phyloP scores from a whole-genome alignment of 1,140 invertebrate species.

The Anoplophora glabripennis region DNA sequence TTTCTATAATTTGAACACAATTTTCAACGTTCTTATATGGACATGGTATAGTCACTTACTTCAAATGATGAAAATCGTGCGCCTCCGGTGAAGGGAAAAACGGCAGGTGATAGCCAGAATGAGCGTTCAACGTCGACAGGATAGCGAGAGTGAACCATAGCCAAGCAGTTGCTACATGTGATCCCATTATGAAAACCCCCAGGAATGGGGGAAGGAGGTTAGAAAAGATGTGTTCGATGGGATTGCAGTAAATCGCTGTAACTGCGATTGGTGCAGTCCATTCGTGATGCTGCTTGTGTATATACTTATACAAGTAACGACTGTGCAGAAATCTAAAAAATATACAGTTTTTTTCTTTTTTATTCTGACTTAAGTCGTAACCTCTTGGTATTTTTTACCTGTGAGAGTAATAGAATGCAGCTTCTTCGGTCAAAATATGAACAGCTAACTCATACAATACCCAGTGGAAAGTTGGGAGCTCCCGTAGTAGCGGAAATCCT shows the following conservation, averaged over 20 bases:
- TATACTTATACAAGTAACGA: conserved; percentile 72
- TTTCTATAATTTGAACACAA: too few species aligned
- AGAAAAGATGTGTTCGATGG: conserved; percentile 80
- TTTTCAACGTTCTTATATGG: too few species aligned
- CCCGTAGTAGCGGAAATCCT: conserved; percentile 63
- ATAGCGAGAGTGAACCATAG: conserved; percentile 80
- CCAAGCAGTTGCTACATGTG: conserved; percentile 79
- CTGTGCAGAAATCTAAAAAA: conserved; percentile 69
- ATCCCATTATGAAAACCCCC: conserved; percentile 77
- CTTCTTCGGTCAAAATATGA: conserved; percentile 78
- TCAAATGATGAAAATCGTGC: conserved; percentile 88
- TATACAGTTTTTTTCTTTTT: neutral
- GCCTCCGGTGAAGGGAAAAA: conserved; percentile 87
- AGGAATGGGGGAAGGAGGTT: conserved; percentile 78
- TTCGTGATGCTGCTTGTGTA: conserved; percentile 85
- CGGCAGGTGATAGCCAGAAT: conserved; percentile 87
- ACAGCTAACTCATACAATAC: conserved; percentile 74
- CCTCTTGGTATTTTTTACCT: conserved; percentile 52
- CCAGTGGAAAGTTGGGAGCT: conserved; percentile 81
- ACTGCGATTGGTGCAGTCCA: conserved; percentile 84
- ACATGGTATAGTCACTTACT: conserved; percentile 59
- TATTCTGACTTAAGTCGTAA: neutral
- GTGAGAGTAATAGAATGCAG: conserved; percentile 86
- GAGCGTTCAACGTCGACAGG: conserved; percentile 78
- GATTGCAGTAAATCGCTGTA: conserved; percentile 83